Conservation (phyloP, 1,140 invertebrate genomes). For the Theocolax elegans region DNA sequence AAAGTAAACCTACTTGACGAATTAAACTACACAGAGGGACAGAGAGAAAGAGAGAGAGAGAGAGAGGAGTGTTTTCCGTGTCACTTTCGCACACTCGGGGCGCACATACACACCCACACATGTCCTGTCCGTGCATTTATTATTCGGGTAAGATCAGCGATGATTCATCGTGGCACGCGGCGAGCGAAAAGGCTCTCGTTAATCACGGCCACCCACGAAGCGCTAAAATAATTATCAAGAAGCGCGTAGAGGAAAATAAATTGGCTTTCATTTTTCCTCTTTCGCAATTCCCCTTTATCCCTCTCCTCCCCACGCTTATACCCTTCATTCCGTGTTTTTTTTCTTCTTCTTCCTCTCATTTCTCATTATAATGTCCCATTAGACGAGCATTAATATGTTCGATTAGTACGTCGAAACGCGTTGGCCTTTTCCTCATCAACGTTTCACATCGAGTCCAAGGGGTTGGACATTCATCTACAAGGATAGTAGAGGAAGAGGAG, state of each 20-base stretch:
- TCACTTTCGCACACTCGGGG: no score
- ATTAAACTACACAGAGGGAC: no score
- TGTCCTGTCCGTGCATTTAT: neutral
- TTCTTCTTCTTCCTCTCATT: neutral
- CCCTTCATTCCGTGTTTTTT: no score
- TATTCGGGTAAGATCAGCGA: neutral
- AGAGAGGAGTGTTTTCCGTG: no score
- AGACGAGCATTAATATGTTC: neutral
- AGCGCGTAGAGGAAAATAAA: slow-evolving; percentile 3
- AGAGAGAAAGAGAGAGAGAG: no score
- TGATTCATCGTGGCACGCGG: neutral
- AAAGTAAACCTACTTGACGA: no score
- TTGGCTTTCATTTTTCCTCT: neutral
- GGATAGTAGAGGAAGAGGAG: neutral
- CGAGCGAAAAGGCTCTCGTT: neutral
- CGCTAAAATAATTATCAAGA: slow-evolving; percentile 23
- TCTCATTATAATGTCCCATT: neutral
- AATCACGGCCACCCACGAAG: neutral
- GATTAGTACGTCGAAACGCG: neutral
- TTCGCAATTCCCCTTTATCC: neutral
- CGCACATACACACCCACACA: no score
- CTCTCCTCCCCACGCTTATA: no score
- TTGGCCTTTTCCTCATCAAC: no score
- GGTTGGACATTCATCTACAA: no score
- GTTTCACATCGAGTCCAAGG: no score